Evolutionary conservation across 2,113 vertebrate species (phyloP).

Genomic region (Vireo altiloquus): DNA sequence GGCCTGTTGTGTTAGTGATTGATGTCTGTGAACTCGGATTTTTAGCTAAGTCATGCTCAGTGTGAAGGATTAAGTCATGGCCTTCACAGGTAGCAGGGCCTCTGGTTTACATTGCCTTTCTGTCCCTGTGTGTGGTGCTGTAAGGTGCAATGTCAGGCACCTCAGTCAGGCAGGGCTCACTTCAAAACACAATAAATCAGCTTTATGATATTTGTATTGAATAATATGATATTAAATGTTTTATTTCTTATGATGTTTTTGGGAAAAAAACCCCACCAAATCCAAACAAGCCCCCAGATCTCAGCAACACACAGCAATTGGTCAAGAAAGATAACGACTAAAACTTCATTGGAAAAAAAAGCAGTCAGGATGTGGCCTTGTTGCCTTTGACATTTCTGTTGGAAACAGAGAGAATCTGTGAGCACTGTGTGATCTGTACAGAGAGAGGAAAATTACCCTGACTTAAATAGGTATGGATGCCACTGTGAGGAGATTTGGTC

Average conservation of each 20-base stretch:
- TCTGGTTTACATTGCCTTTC: neutral
- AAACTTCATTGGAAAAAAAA: neutral
- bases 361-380: neutral
- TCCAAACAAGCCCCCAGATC: neutral
- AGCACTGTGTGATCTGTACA: neutral
- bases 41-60: conserved; percentile 41
- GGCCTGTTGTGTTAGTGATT: neutral
- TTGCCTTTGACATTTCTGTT: neutral
- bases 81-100: conserved; percentile 35
- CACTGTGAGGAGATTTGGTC: neutral
- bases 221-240: neutral
- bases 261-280: neutral
- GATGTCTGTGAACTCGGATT: neutral
- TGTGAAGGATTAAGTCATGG: conserved; percentile 45
- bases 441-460: neutral
- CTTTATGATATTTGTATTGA: neutral
- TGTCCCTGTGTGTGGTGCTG: neutral
- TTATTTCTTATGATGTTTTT: neutral
- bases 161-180: neutral
- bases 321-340: neutral
- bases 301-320: neutral
- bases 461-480: neutral
- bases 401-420: neutral
- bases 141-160: neutral
- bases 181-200: neutral